Evolutionary conservation across 2,797 vertebrate species (phyloP), one percentile per base, ranked within the genome.

Genomic region (Gastrophryne carolinensis): DNA sequence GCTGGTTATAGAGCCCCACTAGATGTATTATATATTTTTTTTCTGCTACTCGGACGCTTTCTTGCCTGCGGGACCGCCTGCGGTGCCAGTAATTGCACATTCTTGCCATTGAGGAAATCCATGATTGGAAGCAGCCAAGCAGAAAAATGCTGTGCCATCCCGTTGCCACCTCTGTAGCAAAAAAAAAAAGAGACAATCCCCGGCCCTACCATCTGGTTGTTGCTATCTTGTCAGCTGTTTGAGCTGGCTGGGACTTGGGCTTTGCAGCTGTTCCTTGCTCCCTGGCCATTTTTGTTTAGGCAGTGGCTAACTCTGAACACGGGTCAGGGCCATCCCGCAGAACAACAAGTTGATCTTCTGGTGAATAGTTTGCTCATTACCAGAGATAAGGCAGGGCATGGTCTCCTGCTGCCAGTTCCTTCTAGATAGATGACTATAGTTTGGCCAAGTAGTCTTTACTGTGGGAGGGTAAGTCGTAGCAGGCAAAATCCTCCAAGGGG

Each of bases 81-180:
- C 92, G 86, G 92, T 91, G 94, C 85, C 81, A 86, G 94, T 99
- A 98, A 99, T 99, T 99, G 95, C 94, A 88, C 89, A 88, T 93
- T 88, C 93, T 95, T 91, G 85, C 91, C 91, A 92, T 94, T 91
- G 93, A 90, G 89, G 91, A 92, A 77, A 93, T 91, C 92, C 92
- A 90, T 95, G 94, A 98, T 93, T 98, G 89, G 92, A 92, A 89
- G 93, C 95, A 94, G 93, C 93, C 91, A 94, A 89, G 96, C 93
- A 88, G 93, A 98, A 98, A 96, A 95, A 92, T 92, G 93, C 90
- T 93, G 95, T 96, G 94, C 96, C 95, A 98, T 97, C 96, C 93
- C 91, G 87, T 92, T 94, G 94, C 95, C 96, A 99, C 93, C 94
- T 94, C 75, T 90, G 87, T 83, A 93, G 91, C 89, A 88, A 89